phyloP scores from a whole-genome alignment of 2,113 vertebrate genomes.

The Camelus bactrianus region DNA sequence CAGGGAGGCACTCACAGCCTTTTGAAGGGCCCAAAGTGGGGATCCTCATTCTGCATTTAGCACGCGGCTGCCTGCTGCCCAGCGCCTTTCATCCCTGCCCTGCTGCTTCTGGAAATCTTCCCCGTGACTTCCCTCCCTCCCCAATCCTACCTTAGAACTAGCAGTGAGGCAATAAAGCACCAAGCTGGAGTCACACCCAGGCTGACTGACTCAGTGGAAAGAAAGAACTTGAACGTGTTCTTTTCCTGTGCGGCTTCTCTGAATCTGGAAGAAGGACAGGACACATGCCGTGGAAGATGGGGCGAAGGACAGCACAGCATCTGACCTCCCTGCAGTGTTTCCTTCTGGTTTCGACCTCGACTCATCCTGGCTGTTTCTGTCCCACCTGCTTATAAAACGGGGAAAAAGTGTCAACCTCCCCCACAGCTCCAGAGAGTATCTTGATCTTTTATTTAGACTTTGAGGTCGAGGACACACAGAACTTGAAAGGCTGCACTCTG shows the following conservation, averaged over 20 bases:
- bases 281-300: constrained; percentile 25
- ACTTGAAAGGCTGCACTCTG: constrained; percentile 74
- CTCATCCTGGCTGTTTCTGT: not conserved
- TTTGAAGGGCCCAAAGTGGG: constrained; percentile 65
- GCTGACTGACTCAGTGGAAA: constrained; percentile 62
- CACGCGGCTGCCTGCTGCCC: constrained; percentile 71
- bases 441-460: constrained; percentile 73
- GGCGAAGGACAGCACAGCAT: constrained; percentile 64
- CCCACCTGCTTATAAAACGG: constrained; percentile 36
- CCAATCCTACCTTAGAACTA: not conserved
- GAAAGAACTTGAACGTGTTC: constrained; percentile 76
- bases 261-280: constrained; percentile 51
- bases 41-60: constrained; percentile 77
- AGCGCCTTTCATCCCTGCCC: constrained; percentile 50
- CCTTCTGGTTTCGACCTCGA: not conserved
- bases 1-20: constrained; percentile 63
- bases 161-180: constrained; percentile 66
- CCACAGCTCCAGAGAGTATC: constrained; percentile 60
- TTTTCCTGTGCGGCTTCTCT: constrained; percentile 75
- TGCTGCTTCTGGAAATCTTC: constrained; percentile 59
- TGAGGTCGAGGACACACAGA: constrained; percentile 69
- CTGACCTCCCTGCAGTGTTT: constrained; percentile 50
- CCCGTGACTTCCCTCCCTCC: constrained; percentile 53
- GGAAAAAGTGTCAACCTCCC: not conserved
- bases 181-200: constrained; percentile 72